A percentile compares a stretch with the other conserved stretches of the same genome.
Conservation (phyloP, 2,113 vertebrate genomes). For the Atractosteus spatula region DNA sequence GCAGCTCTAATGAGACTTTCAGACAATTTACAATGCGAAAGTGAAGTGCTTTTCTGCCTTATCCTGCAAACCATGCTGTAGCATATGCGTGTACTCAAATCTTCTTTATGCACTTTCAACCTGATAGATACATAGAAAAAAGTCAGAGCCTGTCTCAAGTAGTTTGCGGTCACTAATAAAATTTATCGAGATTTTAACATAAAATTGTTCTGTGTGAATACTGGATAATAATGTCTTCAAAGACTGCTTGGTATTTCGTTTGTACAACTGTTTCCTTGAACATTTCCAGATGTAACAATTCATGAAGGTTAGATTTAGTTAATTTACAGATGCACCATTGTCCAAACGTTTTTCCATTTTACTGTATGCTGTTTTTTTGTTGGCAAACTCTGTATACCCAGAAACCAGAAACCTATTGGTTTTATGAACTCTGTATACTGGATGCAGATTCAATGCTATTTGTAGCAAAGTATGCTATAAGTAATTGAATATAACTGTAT, state of each 20-base stretch:
- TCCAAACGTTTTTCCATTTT: not conserved
- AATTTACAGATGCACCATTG: not conserved
- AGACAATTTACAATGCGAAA: too few relatives aligned
- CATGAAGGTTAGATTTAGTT: constrained; percentile 1
- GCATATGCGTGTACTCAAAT: too few relatives aligned
- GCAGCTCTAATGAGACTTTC: too few relatives aligned
- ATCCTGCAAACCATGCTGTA: too few relatives aligned
- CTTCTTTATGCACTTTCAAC: too few relatives aligned
- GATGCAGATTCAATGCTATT: not conserved
- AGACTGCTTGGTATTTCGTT: not conserved
- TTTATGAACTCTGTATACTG: not conserved
- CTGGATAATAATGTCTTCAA: constrained; percentile 1
- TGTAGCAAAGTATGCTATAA: not conserved
- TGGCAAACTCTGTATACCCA: not conserved
- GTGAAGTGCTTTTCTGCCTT: too few relatives aligned
- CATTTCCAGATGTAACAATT: constrained; percentile 13
- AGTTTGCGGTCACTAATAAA: constrained; percentile 3
- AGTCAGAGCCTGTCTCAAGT: not conserved
- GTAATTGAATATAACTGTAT: not conserved
- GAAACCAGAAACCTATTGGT: not conserved
- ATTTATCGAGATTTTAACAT: not conserved
- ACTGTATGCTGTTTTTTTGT: too few relatives aligned
- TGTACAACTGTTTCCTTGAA: not conserved
- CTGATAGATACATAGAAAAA: not conserved
- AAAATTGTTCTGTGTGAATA: constrained; percentile 9